A percentile compares a stretch with the other conserved stretches of the same genome.
phyloP scores from a whole-genome alignment of 2,797 vertebrate genomes.

The Pipistrellus pipistrellus region DNA sequence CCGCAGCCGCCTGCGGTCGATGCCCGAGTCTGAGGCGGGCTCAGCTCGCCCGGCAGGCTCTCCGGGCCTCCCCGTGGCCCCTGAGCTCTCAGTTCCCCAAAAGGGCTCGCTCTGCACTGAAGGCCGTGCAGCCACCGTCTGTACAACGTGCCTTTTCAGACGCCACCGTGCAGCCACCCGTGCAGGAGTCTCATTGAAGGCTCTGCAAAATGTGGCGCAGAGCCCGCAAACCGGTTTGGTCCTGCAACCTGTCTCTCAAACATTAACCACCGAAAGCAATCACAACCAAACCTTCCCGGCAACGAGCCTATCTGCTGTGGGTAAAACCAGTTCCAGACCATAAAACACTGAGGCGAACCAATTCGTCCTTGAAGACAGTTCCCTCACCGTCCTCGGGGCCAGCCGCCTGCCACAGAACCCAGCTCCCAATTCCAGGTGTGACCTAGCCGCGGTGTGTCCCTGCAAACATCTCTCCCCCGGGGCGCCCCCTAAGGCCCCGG shows the following conservation, averaged over 20 bases:
- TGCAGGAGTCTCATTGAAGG: neutral
- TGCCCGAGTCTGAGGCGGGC: neutral
- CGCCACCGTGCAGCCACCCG: neutral
- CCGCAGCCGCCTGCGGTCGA: neutral
- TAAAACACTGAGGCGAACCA: neutral
- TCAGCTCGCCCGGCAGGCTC: neutral
- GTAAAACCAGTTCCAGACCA: neutral
- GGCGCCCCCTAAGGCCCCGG: neutral
- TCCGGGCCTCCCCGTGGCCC: neutral
- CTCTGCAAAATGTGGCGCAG: neutral
- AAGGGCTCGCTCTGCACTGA: neutral
- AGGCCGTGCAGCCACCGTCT: neutral
- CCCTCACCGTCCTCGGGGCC: neutral
- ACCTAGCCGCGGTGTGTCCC: accelerated
- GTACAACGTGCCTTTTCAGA: neutral
- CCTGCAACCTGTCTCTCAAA: neutral
- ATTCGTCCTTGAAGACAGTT: neutral
- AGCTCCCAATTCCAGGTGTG: neutral
- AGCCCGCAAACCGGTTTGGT: neutral
- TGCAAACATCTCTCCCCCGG: neutral
- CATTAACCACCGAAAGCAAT: neutral
- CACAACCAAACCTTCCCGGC: neutral
- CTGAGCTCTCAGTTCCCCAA: neutral
- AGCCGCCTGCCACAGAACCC: neutral
- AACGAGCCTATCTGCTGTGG: neutral